These are phyloP conservation scores for Erythrocercus mccallii DNA, from an alignment of 2,113 vertebrate species.

Conservation along the genomic window DNA sequence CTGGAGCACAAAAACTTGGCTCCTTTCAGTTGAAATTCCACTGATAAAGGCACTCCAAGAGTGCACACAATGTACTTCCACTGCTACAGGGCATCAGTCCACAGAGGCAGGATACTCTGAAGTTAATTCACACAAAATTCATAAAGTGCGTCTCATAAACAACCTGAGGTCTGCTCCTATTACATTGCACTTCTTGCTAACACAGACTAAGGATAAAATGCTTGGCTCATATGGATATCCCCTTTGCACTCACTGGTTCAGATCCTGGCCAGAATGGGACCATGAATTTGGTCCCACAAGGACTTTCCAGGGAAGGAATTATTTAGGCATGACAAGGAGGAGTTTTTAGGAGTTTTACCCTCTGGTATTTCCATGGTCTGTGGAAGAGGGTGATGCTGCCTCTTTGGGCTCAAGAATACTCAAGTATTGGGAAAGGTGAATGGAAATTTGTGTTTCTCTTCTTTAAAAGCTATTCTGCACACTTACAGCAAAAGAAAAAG, in stretches of 20 bases:
- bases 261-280: neutral
- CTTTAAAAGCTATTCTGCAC: neutral
- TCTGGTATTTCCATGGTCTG: neutral
- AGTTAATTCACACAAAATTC: neutral
- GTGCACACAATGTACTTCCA: neutral
- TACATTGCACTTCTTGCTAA: neutral
- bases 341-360: too few relatives aligned
- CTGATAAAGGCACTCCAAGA: neutral
- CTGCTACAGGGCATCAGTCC: neutral
- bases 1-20: neutral
- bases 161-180: neutral
- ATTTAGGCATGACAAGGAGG: neutral
- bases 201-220: neutral
- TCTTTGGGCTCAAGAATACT: neutral
- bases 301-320: neutral
- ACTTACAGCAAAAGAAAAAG: neutral
- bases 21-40: neutral
- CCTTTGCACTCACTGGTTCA: neutral
- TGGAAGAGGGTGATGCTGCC: neutral
- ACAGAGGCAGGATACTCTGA: neutral
- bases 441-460: neutral
- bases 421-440: neutral
- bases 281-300: neutral
- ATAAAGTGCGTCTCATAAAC: neutral
- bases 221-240: neutral